Evolutionary conservation across 2,888 invertebrate genomes (phyloP).

Genomic region (Archips xylosteana): DNA sequence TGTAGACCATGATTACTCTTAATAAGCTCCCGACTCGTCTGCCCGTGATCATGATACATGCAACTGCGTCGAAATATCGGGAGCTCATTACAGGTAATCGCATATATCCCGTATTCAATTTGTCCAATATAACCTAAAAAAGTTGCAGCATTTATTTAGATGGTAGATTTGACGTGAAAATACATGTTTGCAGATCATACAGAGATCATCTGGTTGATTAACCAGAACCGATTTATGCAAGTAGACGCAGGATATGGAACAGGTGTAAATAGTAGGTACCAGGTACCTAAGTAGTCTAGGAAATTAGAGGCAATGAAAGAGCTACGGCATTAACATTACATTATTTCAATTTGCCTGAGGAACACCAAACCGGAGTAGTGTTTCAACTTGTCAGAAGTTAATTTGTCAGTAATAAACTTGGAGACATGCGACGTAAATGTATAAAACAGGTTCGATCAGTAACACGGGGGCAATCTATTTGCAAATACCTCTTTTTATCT

Average conservation of each 20-base stretch:
- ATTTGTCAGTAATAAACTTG: constrained; percentile 31
- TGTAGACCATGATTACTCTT: too few relatives aligned
- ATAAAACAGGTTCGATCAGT: constrained; percentile 36
- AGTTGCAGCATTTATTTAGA: neutral
- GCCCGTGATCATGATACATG: too few relatives aligned
- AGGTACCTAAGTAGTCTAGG: constrained; percentile 10
- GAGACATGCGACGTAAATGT: constrained; percentile 27
- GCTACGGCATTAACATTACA: constrained; percentile 16
- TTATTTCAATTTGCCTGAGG: constrained; percentile 33
- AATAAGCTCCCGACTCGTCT: too few relatives aligned
- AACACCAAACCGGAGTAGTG: constrained; percentile 34
- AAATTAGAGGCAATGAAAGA: constrained; percentile 33
- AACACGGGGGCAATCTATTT: constrained; percentile 28
- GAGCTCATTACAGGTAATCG: too few relatives aligned
- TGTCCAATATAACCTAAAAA: too few relatives aligned
- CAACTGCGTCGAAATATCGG: too few relatives aligned
- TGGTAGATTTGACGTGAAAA: neutral
- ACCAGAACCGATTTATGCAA: neutral
- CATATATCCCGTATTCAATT: too few relatives aligned
- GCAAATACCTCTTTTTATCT: constrained; percentile 40
- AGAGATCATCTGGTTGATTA: neutral
- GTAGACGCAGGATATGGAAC: neutral
- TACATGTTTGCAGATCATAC: neutral
- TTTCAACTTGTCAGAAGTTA: constrained; percentile 38
- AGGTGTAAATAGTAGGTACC: constrained; percentile 24